These are phyloP conservation scores for Drosophila virilis DNA, from an alignment of 1,140 invertebrate genomes.

Conservation along the genomic window DNA sequence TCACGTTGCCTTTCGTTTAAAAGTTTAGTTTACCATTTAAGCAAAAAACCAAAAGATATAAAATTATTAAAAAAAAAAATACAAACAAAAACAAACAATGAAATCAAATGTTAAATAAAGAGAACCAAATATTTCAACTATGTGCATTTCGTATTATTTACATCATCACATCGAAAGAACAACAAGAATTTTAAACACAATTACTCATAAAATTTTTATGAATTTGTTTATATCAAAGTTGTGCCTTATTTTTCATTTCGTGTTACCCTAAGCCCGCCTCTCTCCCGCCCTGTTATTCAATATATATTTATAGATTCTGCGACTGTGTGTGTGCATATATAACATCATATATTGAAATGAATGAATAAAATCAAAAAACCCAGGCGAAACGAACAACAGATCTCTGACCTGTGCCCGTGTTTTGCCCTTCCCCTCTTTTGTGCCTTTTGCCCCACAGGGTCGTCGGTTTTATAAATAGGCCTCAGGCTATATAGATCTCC, in stretches of 20 bases:
- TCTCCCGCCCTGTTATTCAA: neutral
- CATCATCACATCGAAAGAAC: conserved; percentile 40
- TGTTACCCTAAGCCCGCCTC: neutral
- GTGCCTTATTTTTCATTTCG: conserved; percentile 29
- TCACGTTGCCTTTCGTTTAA: conserved; percentile 53
- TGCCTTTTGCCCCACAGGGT: neutral
- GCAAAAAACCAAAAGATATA: conserved; percentile 12
- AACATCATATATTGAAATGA: conserved; percentile 13
- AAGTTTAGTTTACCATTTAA: conserved; percentile 54
- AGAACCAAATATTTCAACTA: conserved; percentile 70
- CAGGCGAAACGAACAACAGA: neutral
- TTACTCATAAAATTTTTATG: conserved; percentile 80
- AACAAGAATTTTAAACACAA: conserved; percentile 55
- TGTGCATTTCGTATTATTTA: conserved; percentile 46
- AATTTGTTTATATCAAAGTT: conserved; percentile 72
- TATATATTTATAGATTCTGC: conserved; percentile 42
- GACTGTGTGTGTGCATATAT: neutral
- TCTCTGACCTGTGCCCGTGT: conserved; percentile 26
- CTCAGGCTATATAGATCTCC: conserved; percentile 17
- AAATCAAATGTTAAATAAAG: conserved; percentile 72
- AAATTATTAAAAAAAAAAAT: conserved; percentile 1
- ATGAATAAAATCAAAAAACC: too few species aligned
- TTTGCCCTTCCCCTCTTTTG: conserved; percentile 1
- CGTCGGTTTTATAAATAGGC: conserved; percentile 24
- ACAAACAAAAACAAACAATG: neutral